phyloP scores from a whole-genome alignment of 2,888 invertebrate species.

The Apamea crenata region DNA sequence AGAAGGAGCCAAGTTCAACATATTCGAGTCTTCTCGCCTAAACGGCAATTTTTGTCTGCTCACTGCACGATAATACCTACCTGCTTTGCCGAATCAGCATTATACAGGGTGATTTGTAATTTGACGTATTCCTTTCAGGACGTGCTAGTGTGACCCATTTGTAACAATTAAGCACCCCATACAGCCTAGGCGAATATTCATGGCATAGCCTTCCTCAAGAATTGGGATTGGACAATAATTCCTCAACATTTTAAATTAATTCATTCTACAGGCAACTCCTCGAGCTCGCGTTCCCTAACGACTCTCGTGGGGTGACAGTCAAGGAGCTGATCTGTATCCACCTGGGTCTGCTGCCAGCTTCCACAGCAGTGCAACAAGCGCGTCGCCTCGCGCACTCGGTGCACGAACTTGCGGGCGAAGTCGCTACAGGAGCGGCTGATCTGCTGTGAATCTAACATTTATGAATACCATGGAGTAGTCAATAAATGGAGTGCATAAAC shows the following conservation, averaged over 20 bases:
- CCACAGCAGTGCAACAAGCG: conserved; percentile 96
- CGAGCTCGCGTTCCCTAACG: conserved; percentile 84
- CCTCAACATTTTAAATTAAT: background rate
- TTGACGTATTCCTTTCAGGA: no score
- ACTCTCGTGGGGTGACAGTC: conserved; percentile 79
- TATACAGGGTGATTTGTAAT: no score
- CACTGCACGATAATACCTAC: background rate
- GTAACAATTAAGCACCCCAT: no score
- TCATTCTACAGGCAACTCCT: conserved; percentile 78
- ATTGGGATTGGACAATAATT: no score
- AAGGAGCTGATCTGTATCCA: conserved; percentile 95
- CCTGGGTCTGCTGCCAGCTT: conserved; percentile 94
- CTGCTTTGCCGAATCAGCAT: background rate
- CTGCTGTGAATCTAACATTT: conserved; percentile 69
- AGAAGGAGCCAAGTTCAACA: background rate
- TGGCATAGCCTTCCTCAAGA: no score
- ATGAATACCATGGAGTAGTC: background rate
- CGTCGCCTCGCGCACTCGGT: conserved; percentile 95
- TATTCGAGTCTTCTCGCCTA: background rate
- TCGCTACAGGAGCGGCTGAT: conserved; percentile 88
- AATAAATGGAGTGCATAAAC: conserved; percentile 7
- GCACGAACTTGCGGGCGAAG: conserved; percentile 92
- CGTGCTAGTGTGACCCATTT: background rate
- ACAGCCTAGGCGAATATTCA: no score
- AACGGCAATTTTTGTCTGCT: background rate